Evolutionary conservation across 2,797 vertebrate genomes (phyloP).

Genomic region (Gephyroberyx darwinii): DNA sequence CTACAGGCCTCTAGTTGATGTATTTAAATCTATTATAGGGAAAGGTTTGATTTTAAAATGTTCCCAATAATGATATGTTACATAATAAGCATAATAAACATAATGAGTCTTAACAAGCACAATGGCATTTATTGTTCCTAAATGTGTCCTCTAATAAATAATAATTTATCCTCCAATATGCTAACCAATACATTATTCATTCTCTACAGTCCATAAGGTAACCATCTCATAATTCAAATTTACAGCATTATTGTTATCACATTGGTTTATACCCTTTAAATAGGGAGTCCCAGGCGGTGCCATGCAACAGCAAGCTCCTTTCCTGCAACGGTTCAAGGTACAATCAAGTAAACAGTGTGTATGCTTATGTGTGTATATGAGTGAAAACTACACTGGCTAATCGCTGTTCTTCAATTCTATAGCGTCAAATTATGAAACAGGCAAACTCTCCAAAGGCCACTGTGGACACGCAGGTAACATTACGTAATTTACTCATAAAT

Average conservation of each 20-base stretch:
- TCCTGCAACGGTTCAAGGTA: constrained; percentile 74
- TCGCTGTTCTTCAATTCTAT: constrained; percentile 24
- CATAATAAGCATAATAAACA: too few species aligned
- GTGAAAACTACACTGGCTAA: constrained; percentile 13
- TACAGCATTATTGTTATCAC: background rate
- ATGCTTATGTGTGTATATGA: background rate
- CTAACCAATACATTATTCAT: too few species aligned
- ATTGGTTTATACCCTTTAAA: constrained; percentile 14
- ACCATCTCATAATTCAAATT: too few species aligned
- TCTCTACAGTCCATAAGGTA: too few species aligned
- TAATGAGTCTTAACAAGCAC: too few species aligned
- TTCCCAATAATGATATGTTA: too few species aligned
- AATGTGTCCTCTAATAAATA: too few species aligned
- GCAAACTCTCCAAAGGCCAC: constrained; percentile 26
- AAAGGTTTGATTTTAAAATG: too few species aligned
- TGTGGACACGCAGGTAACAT: constrained; percentile 69
- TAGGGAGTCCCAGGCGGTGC: constrained; percentile 48
- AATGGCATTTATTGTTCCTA: too few species aligned
- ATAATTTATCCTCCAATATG: too few species aligned
- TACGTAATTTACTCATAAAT: background rate
- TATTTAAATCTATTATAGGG: background rate
- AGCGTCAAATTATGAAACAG: constrained; percentile 66
- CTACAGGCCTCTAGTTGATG: background rate
- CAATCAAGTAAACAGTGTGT: constrained; percentile 5
- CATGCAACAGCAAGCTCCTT: constrained; percentile 58